Percentiles rank a stretch among this genome's conserved stretches.
phyloP scores from a whole-genome alignment of 2,113 vertebrate genomes.

The Ginglymostoma cirratum region DNA sequence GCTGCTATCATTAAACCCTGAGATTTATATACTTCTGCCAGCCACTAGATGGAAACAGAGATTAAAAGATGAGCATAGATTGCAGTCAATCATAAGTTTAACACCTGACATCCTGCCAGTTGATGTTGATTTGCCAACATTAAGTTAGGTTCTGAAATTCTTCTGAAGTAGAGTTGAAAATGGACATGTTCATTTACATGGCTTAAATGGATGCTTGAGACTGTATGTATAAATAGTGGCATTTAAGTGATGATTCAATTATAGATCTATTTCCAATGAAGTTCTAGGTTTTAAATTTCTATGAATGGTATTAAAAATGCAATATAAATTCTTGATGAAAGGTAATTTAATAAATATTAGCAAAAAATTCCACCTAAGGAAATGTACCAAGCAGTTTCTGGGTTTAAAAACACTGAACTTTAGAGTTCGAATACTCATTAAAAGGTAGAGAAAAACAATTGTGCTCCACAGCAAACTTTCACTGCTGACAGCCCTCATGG shows the following conservation, averaged over 20 bases:
- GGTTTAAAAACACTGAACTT: too few relatives aligned
- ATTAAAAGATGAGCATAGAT: not conserved
- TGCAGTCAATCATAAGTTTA: not conserved
- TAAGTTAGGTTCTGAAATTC: not conserved
- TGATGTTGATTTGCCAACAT: not conserved
- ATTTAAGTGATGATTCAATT: not conserved
- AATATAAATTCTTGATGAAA: not conserved
- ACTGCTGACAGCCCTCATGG: too few relatives aligned
- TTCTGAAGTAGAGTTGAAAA: not conserved
- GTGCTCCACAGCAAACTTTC: not conserved
- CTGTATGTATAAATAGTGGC: not conserved
- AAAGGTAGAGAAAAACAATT: not conserved
- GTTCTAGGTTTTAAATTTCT: not conserved
- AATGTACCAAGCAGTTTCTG: not conserved
- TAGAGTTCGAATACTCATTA: not conserved
- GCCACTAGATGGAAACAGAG: constrained; percentile 63
- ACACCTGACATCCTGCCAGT: not conserved
- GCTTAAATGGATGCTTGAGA: not conserved
- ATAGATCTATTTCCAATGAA: not conserved
- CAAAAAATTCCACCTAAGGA: not conserved
- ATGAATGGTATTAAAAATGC: not conserved
- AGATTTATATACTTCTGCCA: constrained; percentile 76
- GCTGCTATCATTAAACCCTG: constrained; percentile 83
- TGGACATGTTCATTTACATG: not conserved
- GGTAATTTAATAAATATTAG: not conserved